A percentile compares a stretch with the other conserved stretches of the same genome.
Evolutionary conservation across 2,797 vertebrate genomes (phyloP).

Genomic region (Lacerta bilineata): DNA sequence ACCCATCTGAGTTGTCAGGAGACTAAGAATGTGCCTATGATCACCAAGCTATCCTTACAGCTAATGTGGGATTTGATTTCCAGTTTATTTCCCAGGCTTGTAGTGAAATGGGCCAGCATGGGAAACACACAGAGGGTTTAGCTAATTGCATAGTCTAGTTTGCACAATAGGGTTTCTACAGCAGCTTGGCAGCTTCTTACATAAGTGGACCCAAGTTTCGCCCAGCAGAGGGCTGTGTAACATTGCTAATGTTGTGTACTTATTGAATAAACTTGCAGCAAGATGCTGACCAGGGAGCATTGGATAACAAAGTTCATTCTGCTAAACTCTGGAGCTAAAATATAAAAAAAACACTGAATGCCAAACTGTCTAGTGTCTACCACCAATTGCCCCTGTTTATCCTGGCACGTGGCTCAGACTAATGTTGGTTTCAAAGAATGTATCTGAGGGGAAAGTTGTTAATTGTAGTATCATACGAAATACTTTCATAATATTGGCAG

Average conservation of each 20-base stretch:
- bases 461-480: neutral
- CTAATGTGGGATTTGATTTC: neutral
- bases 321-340: neutral
- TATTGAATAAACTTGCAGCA: neutral
- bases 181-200: neutral
- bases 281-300: neutral
- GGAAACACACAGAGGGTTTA: too few relatives aligned
- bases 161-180: neutral
- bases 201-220: neutral
- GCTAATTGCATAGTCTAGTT: neutral
- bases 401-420: neutral
- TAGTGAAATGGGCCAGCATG: neutral
- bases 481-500: neutral
- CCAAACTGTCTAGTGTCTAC: neutral
- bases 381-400: neutral
- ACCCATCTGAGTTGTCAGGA: neutral
- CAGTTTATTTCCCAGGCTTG: neutral
- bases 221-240: neutral
- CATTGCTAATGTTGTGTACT: neutral
- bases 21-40: neutral
- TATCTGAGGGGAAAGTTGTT: neutral
- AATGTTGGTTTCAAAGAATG: neutral
- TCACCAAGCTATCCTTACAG: neutral
- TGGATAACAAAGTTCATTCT: neutral
- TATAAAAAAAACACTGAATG: neutral